Evolutionary conservation across 2,797 vertebrate genomes (phyloP), one percentile per base, ranked within the genome.

Genomic region (Mycteria americana): DNA sequence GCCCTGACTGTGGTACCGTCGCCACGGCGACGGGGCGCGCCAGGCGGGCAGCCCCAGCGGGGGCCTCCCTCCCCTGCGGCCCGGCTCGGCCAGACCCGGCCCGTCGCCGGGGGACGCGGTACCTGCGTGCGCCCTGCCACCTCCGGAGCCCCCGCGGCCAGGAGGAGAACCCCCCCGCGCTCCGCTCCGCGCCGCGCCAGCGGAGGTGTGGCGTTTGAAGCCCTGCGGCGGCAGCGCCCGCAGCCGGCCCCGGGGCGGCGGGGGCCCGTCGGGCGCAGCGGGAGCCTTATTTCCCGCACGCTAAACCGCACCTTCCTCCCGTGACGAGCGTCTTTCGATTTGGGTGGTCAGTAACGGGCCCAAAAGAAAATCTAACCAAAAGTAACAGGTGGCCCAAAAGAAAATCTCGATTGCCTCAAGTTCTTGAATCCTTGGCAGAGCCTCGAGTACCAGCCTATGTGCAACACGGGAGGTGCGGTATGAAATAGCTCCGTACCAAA

Each of bases 1-100:
- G 21, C 31, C 23, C 8, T 5, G 31, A 23, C 27, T 10, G 24
- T 9, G 27, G 2, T 2, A 30, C 18, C 35, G 95, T 97, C 94
- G 80, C 96, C 95, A 88, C 62, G 91, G 96, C 91, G 81, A 97
- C 94, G 24, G 46, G 85, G 54, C 63, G 75, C n/a, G 59, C 28
- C 37, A 14, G 28, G 6, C 22, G 2, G 28, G 10, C 23, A 12
- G 18, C n/a, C 39, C 3, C 6, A 1, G 12, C 8, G 12, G 11
- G 10, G 33, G 46, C 9, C 77, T 85, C 83, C 11, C 18, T 21
- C 2, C 41, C 23, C 16, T 7, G 22, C 14, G 3, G 30, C 18
- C 11, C 15, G 13, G 37, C 1, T 10, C 13, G 6, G 27, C 13
- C 3, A 11, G 11, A 19, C 9, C 18, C 4, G 11, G 15, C 1